Evolutionary conservation across 2,113 vertebrate genomes (phyloP).

Genomic region (Alosa alosa): DNA sequence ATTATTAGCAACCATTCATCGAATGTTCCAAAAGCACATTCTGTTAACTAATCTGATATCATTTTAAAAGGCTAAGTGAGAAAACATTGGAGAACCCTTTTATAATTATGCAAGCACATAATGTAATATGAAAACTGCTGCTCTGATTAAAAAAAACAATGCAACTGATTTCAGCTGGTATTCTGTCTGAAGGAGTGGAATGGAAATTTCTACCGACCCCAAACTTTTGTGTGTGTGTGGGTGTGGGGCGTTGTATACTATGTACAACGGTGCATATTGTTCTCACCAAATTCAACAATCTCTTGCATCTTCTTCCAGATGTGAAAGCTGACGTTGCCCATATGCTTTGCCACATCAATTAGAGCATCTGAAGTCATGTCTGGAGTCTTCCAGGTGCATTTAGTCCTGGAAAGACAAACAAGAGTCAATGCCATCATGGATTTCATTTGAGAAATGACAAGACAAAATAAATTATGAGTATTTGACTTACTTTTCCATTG

Average conservation of each 20-base stretch:
- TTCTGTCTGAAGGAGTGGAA: too few species aligned
- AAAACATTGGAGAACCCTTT: too few species aligned
- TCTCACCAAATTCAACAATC: background rate
- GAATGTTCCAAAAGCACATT: too few species aligned
- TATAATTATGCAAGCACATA: too few species aligned
- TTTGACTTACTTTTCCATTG: background rate
- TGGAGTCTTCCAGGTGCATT: background rate
- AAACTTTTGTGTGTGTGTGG: background rate
- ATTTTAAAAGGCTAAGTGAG: too few species aligned
- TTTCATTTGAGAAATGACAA: background rate
- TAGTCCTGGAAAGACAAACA: background rate
- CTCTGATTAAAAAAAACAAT: too few species aligned
- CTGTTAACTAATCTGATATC: too few species aligned
- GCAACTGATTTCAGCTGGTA: too few species aligned
- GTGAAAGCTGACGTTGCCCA: background rate
- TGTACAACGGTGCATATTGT: background rate
- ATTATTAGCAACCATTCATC: too few species aligned
- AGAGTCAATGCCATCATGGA: background rate
- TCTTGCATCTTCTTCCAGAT: constrained; percentile 11
- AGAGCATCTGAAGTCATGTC: background rate
- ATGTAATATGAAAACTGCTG: too few species aligned
- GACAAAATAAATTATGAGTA: background rate
- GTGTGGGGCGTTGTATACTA: background rate
- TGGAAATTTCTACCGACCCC: too few species aligned
- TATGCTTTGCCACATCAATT: background rate